phyloP scores from a whole-genome alignment of 35 echinoderm and acorn worm species.

The Lytechinus pictus region DNA sequence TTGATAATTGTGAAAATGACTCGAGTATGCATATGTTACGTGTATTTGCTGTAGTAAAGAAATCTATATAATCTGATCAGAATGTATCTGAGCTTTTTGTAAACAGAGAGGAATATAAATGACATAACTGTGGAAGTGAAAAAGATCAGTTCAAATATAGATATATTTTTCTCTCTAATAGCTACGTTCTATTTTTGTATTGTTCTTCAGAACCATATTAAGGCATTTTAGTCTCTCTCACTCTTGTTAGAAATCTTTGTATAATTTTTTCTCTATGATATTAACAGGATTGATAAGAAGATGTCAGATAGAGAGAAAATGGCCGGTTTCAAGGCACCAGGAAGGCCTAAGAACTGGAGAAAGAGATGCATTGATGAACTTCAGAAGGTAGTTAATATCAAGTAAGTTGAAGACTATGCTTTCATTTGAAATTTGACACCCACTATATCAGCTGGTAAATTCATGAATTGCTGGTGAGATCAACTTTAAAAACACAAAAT shows the following conservation, averaged over 20 bases:
- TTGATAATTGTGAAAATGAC: too few relatives aligned
- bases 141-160: neutral
- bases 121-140: neutral
- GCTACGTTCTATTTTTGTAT: too few relatives aligned
- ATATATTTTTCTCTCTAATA: neutral
- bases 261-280: neutral
- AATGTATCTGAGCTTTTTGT: neutral
- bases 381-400: slow-evolving; percentile 57
- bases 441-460: too few relatives aligned
- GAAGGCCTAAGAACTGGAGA: slow-evolving; percentile 88
- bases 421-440: too few relatives aligned
- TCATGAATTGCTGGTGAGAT: too few relatives aligned
- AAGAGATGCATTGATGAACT: slow-evolving; percentile 73
- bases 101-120: neutral
- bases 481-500: too few relatives aligned
- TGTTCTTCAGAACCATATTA: neutral
- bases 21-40: too few relatives aligned
- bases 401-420: slow-evolving; percentile 44
- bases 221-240: neutral
- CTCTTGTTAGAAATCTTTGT: neutral
- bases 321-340: slow-evolving; percentile 88
- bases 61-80: neutral
- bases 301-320: slow-evolving; percentile 87
- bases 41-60: neutral
- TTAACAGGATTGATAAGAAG: slow-evolving; percentile 89